A percentile compares a stretch with the other conserved stretches of the same genome.
Conservation (phyloP, 2,113 vertebrate genomes). For the Neoarius graeffei region DNA sequence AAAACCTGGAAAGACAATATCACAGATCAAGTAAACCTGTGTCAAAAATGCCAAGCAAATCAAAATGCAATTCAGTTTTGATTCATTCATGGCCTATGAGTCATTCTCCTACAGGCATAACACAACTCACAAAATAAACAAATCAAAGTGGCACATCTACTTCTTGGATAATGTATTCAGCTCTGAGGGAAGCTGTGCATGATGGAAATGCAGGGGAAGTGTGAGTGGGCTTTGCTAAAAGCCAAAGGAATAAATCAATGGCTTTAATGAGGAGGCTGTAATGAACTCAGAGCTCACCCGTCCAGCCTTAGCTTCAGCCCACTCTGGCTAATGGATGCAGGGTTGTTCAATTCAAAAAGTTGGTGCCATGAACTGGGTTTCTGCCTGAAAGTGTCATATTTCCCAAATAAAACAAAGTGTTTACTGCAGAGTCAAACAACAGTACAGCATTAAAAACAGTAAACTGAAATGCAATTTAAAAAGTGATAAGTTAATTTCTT, state of each 20-base stretch:
- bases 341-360: neutral
- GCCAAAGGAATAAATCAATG: conserved; percentile 43
- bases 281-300: conserved; percentile 28
- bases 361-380: neutral
- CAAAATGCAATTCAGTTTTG: conserved; percentile 27
- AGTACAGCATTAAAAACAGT: too few species aligned
- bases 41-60: conserved; percentile 3
- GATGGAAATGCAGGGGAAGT: conserved; percentile 23
- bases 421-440: neutral
- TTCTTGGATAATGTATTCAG: neutral
- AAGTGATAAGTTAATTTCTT: neutral
- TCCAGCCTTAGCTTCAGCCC: conserved; percentile 8
- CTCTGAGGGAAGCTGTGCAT: conserved; percentile 14
- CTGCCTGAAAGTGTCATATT: neutral
- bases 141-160: conserved; percentile 21
- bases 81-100: conserved; percentile 27
- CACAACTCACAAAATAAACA: conserved; percentile 18
- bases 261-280: conserved; percentile 40
- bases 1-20: neutral
- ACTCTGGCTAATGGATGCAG: conserved; percentile 35
- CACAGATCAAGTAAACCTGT: neutral
- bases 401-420: neutral
- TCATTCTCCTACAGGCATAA: conserved; percentile 14
- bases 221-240: conserved; percentile 30
- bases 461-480: neutral